These are phyloP conservation scores for Gymnogyps californianus DNA, from an alignment of 2,113 vertebrate genomes.

Conservation along the genomic window DNA sequence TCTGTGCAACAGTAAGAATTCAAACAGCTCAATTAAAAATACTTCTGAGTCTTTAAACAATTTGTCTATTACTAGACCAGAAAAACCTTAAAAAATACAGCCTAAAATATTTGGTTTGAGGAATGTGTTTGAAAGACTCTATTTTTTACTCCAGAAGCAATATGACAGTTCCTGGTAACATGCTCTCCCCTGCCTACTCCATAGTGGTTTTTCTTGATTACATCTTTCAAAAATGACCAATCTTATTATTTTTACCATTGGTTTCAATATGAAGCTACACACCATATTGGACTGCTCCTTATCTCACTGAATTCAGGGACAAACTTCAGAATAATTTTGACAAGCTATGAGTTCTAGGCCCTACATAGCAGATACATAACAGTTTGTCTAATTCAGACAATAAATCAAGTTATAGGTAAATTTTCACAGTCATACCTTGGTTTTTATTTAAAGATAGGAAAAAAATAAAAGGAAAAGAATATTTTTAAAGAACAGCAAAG, in stretches of 20 bases:
- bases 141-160: neutral
- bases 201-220: neutral
- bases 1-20: conserved; percentile 71
- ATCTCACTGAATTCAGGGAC: neutral
- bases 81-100: neutral
- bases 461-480: neutral
- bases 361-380: neutral
- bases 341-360: neutral
- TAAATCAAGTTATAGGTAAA: neutral
- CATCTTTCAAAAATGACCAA: neutral
- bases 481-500: neutral
- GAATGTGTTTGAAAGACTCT: neutral
- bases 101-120: neutral
- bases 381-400: neutral
- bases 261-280: neutral
- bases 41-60: neutral
- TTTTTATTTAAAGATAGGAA: neutral
- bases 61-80: neutral
- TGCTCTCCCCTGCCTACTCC: neutral
- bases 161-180: neutral
- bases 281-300: neutral
- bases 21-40: neutral
- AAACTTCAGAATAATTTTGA: neutral
- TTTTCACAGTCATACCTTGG: neutral
- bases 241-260: neutral